Evolutionary conservation across 30 jellyfish, hydroid and myxozoan genomes (phyloP).

Genomic region (Cassiopea xamachana): DNA sequence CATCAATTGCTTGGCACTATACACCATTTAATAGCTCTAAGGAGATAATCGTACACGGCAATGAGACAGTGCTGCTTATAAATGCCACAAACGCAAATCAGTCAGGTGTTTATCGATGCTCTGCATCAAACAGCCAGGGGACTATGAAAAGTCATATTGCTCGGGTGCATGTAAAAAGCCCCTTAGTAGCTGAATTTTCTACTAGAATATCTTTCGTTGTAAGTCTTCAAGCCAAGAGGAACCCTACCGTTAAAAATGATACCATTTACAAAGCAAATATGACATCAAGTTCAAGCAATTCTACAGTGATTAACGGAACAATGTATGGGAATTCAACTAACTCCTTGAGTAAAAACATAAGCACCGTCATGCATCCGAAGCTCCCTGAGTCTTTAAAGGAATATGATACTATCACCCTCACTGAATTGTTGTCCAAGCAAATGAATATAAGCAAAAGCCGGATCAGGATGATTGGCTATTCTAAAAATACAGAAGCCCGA

Average conservation of each 20-base stretch:
- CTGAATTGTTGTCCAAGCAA: constrained; percentile 5
- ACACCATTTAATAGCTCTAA: constrained; percentile 23
- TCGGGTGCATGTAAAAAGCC: constrained; percentile 45
- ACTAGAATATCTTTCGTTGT: constrained; percentile 24
- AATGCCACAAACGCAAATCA: constrained; percentile 33
- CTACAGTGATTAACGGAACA: background rate
- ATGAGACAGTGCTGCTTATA: constrained; percentile 26
- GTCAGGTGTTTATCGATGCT: constrained; percentile 74
- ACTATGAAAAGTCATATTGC: constrained; percentile 46
- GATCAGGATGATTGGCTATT: constrained; percentile 12
- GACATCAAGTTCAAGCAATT: background rate
- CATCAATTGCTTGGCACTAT: constrained; percentile 45
- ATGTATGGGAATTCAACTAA: no score
- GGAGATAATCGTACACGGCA: background rate
- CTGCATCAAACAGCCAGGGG: constrained; percentile 61
- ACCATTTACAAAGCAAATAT: background rate
- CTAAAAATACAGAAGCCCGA: background rate
- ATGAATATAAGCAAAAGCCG: constrained; percentile 49
- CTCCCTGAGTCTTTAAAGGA: constrained; percentile 38
- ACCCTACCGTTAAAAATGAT: background rate
- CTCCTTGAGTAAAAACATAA: no score
- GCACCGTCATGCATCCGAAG: background rate
- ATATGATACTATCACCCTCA: background rate
- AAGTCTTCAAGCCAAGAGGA: background rate
- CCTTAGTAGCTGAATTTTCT: constrained; percentile 35